A percentile compares a stretch with the other conserved stretches of the same genome.
phyloP scores from a whole-genome alignment of 1,140 invertebrate species.

The Macrotrachela quadricornifera region DNA sequence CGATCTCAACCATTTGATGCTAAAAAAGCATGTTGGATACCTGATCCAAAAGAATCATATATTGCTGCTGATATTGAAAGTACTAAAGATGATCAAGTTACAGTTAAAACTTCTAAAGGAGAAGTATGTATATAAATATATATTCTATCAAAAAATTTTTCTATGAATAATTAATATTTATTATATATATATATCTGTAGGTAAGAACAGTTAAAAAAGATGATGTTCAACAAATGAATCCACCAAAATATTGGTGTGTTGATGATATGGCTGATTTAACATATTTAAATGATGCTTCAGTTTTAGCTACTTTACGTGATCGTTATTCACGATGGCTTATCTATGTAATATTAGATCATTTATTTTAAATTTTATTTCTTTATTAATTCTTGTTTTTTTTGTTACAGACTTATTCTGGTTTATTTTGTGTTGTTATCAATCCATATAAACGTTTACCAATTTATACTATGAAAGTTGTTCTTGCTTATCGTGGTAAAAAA shows the following conservation, averaged over 20 bases:
- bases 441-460: slow-evolving; percentile 99
- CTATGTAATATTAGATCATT: slow-evolving; percentile 52
- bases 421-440: slow-evolving; percentile 99
- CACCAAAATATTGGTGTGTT: slow-evolving; percentile 95
- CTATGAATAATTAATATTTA: no score
- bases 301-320: slow-evolving; percentile 92
- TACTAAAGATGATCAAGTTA: slow-evolving; percentile 89
- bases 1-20: slow-evolving; percentile 93
- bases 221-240: slow-evolving; percentile 86
- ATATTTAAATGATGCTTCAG: slow-evolving; percentile 96
- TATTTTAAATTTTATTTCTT: not conserved
- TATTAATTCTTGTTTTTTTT: slow-evolving; percentile 12
- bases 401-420: slow-evolving; percentile 99
- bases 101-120: slow-evolving; percentile 42
- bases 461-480: slow-evolving; percentile 82
- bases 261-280: slow-evolving; percentile 99
- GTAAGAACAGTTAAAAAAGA: slow-evolving; percentile 76
- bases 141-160: no score
- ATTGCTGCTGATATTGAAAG: slow-evolving; percentile 85
- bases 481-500: slow-evolving; percentile 91
- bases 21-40: slow-evolving; percentile 97
- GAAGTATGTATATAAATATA: not conserved
- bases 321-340: slow-evolving; percentile 91
- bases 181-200: no score
- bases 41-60: slow-evolving; percentile 89